Percentiles rank a stretch among this genome's conserved stretches.
Conservation (phyloP, 2,888 invertebrate species). For the Congeria kusceri region DNA sequence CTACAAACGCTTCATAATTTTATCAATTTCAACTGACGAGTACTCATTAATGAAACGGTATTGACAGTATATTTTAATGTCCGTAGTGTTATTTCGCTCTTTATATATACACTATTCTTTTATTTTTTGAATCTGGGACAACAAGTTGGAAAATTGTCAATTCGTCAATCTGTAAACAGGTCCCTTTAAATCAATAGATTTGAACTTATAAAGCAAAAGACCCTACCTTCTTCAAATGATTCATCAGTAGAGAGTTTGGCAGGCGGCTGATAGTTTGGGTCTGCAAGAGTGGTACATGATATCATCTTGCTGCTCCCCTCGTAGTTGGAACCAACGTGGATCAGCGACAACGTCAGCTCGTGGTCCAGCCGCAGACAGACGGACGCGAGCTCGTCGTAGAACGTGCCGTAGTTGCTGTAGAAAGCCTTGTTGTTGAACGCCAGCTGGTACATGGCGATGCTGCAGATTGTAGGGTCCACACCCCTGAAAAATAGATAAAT, state of each 20-base stretch:
- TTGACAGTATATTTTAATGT: too few species aligned
- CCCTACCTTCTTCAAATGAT: slow-evolving; percentile 82
- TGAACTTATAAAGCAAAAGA: too few species aligned
- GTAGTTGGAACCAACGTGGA: slow-evolving; percentile 51
- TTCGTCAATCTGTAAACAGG: too few species aligned
- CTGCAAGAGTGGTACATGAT: slow-evolving; percentile 76
- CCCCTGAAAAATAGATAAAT: slow-evolving; percentile 83
- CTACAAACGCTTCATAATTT: too few species aligned
- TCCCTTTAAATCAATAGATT: too few species aligned
- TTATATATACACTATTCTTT: too few species aligned
- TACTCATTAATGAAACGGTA: too few species aligned
- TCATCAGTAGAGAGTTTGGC: slow-evolving; percentile 70
- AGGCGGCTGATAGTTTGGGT: slow-evolving; percentile 74
- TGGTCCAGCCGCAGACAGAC: slow-evolving; percentile 80
- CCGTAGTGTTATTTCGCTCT: too few species aligned
- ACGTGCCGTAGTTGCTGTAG: slow-evolving; percentile 77
- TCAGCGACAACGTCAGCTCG: slow-evolving; percentile 72
- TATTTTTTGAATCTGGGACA: too few species aligned
- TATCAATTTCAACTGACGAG: too few species aligned
- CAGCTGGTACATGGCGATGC: slow-evolving; percentile 91
- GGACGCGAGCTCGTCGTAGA: slow-evolving; percentile 81
- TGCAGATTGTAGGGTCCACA: slow-evolving; percentile 83
- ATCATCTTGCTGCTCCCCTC: slow-evolving; percentile 74
- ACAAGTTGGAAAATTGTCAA: too few species aligned
- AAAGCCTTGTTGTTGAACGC: slow-evolving; percentile 89